Evolutionary conservation across 2,888 invertebrate species (phyloP), one percentile per base, ranked within the genome.

Genomic region (Yponomeuta cagnagella): DNA sequence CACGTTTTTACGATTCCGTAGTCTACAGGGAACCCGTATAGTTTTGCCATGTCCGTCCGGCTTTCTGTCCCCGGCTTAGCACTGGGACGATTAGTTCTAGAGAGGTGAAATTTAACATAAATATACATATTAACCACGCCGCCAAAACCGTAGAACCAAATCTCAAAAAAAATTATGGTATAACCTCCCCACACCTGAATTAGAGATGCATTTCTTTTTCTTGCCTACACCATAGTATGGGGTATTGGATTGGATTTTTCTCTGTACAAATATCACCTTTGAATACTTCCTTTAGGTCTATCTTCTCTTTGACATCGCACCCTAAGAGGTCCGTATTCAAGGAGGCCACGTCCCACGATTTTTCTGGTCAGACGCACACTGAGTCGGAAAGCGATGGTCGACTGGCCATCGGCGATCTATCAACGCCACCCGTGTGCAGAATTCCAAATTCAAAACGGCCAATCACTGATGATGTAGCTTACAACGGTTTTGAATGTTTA

Each of bases 321-420:
- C 63, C 69, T 63, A 15, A 37, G 31, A 63, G 15, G 10, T 12
- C 63, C 15, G 37, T 65, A 9, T 37, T 31, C 64, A n/a, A 82
- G 78, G 79, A 76, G 65, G 77, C 81, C 86, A 86, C 86, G 85
- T 84, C 77, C 79, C 74, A 76, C 81, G 78, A 87, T 89, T 89
- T 89, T 90, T 90, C 89, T 89, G 90, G 89, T 88, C 90, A 90
- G 89, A 86, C 86, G 84, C 83, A 85, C 83, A 79, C 77, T 77
- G 77, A 80, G 76, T 37, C 79, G 79, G 78, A 80, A 80, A 79
- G 79, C 79, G 79, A 71, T 79, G 77, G 80, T 77, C 76, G 78
- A 78, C 78, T 58, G 75, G 79, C 82, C 86, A 85, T 89, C 85
- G 83, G 81, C 88, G 87, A 90, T 90, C 90, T 88, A 90, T 91